Percentiles rank a stretch among this genome's conserved stretches.
phyloP scores from a whole-genome alignment of 2,888 invertebrate species.

The Dynastes grantii region DNA sequence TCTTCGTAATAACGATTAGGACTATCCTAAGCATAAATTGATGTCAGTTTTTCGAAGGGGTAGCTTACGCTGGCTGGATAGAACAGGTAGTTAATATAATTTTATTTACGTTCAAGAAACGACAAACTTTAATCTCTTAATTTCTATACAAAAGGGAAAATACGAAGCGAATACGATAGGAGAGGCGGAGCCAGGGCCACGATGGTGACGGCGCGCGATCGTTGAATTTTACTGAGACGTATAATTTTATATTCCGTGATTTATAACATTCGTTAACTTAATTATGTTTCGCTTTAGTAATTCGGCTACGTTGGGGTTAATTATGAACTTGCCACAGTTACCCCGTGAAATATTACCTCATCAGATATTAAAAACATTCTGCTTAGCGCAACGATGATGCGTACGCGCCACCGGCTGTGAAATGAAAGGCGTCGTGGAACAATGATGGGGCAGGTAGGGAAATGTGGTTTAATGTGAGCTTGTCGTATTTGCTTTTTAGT shows the following conservation, averaged over 20 bases:
- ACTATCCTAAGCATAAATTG: too few relatives aligned
- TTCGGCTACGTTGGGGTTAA: conserved; percentile 46
- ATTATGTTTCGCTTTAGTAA: conserved; percentile 45
- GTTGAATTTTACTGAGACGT: conserved; percentile 46
- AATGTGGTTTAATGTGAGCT: conserved; percentile 10
- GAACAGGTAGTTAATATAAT: neutral
- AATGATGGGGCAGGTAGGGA: too few relatives aligned
- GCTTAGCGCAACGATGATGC: conserved; percentile 35
- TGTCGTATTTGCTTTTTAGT: neutral
- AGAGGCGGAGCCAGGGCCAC: neutral
- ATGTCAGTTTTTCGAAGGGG: too few relatives aligned
- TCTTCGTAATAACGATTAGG: too few relatives aligned
- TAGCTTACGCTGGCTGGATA: too few relatives aligned
- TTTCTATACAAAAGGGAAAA: conserved; percentile 16
- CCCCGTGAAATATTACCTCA: conserved; percentile 44
- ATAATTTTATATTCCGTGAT: conserved; percentile 45
- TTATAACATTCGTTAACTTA: conserved; percentile 47
- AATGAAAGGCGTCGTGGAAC: neutral
- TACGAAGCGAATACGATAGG: conserved; percentile 1
- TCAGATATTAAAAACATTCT: conserved; percentile 47
- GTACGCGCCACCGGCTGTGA: neutral
- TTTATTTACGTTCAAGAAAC: neutral
- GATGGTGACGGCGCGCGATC: neutral
- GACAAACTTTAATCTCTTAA: conserved; percentile 30
- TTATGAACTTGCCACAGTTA: conserved; percentile 46